Conservation (phyloP, 2,888 invertebrate genomes). For the Xylocampa areola region DNA sequence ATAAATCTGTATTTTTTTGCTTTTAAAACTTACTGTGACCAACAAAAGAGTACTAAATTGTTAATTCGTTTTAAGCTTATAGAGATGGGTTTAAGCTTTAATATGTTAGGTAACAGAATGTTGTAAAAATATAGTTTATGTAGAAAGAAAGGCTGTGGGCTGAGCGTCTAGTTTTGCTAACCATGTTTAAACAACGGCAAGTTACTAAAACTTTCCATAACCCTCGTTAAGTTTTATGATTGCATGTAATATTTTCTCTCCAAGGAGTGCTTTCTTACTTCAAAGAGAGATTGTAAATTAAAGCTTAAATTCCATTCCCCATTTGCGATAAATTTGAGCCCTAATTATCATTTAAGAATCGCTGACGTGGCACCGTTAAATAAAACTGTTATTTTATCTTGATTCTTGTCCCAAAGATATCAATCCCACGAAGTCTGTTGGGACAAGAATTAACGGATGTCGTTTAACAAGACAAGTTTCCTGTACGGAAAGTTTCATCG, state of each 20-base stretch:
- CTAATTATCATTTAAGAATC: slow-evolving; percentile 40
- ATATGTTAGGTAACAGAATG: too few relatives aligned
- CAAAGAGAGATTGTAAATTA: slow-evolving; percentile 25
- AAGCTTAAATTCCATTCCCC: slow-evolving; percentile 18
- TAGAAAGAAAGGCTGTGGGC: too few relatives aligned
- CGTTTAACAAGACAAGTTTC: slow-evolving; percentile 39
- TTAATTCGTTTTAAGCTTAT: too few relatives aligned
- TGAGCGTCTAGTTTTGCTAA: too few relatives aligned
- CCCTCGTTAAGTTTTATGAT: too few relatives aligned
- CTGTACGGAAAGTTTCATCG: slow-evolving; percentile 37
- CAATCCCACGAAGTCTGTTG: slow-evolving; percentile 34
- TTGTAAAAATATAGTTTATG: too few relatives aligned
- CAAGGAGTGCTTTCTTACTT: slow-evolving; percentile 24
- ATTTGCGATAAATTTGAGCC: slow-evolving; percentile 14
- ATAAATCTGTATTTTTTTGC: too few relatives aligned
- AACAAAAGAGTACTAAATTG: too few relatives aligned
- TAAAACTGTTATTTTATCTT: slow-evolving; percentile 33
- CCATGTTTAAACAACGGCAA: too few relatives aligned
- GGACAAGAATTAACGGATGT: slow-evolving; percentile 51
- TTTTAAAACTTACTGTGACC: too few relatives aligned
- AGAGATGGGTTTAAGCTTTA: too few relatives aligned
- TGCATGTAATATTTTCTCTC: background rate
- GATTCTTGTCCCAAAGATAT: slow-evolving; percentile 22
- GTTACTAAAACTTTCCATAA: too few relatives aligned
- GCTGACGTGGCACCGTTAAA: slow-evolving; percentile 20